A percentile compares a stretch with the other conserved stretches of the same genome.
These are phyloP conservation scores for Malacosoma neustria DNA, from an alignment of 2,888 invertebrate species.

Conservation along the genomic window DNA sequence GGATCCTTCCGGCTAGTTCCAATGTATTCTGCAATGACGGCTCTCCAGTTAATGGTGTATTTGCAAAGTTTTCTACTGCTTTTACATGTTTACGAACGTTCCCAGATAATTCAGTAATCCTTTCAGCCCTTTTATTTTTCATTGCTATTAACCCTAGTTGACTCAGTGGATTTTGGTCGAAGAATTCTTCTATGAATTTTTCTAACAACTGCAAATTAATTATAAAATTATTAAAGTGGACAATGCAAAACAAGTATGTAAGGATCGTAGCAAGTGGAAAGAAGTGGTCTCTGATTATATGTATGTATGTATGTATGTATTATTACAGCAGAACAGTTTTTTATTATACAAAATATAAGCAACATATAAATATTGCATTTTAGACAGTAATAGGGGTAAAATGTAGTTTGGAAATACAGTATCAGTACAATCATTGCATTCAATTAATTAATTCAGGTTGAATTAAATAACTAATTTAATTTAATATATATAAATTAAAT, in stretches of 20 bases:
- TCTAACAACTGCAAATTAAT: conserved; percentile 84
- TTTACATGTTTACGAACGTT: conserved; percentile 87
- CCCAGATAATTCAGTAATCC: conserved; percentile 92
- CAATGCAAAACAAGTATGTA: too few relatives aligned
- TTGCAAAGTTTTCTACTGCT: conserved; percentile 77
- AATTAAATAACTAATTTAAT: too few relatives aligned
- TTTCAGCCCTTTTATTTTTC: conserved; percentile 95
- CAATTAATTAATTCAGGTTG: too few relatives aligned
- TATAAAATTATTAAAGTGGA: too few relatives aligned
- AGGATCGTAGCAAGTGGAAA: too few relatives aligned
- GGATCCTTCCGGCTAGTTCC: conserved; percentile 88
- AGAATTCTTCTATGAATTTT: conserved; percentile 96
- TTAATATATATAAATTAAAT: too few relatives aligned
- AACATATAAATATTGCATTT: too few relatives aligned
- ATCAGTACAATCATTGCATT: background rate
- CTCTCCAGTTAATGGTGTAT: conserved; percentile 87
- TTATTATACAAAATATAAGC: too few relatives aligned
- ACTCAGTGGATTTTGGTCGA: conserved; percentile 98
- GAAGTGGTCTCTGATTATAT: too few relatives aligned
- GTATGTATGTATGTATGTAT: too few relatives aligned
- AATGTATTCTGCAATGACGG: conserved; percentile 97
- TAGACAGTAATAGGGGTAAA: too few relatives aligned
- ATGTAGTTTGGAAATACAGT: background rate
- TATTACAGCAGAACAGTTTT: too few relatives aligned
- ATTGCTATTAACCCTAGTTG: conserved; percentile 95